Evolutionary conservation across 2,113 vertebrate genomes (phyloP).

Genomic region (Myxocyprinus asiaticus): DNA sequence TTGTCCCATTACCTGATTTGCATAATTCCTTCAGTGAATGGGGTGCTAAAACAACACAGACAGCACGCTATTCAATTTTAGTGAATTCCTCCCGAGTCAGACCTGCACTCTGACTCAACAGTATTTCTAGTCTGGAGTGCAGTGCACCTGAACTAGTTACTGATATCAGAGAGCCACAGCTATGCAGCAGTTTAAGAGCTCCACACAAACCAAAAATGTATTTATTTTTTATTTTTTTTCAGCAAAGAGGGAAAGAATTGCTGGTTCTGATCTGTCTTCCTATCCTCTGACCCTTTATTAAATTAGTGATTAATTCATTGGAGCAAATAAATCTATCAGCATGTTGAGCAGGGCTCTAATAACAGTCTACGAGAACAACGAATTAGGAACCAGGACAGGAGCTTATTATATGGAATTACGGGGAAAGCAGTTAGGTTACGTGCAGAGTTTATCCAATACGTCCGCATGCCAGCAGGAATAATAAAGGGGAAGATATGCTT

Average conservation of each 20-base stretch:
- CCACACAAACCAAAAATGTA: neutral
- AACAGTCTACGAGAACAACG: constrained; percentile 5
- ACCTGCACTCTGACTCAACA: neutral
- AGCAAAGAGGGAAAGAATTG: neutral
- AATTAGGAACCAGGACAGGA: constrained; percentile 43
- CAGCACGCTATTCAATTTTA: too few species aligned
- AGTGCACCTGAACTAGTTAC: constrained; percentile 2
- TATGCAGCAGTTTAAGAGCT: constrained; percentile 16
- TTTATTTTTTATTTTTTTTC: neutral
- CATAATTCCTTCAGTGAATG: too few species aligned
- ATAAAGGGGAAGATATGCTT: constrained; percentile 36
- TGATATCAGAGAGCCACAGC: constrained; percentile 27
- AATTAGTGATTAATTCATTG: constrained; percentile 44
- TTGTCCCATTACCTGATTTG: too few species aligned
- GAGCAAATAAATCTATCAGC: constrained; percentile 41
- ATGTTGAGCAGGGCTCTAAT: constrained; percentile 40
- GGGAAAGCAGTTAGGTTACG: constrained; percentile 30
- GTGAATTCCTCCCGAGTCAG: neutral
- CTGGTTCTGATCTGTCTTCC: neutral
- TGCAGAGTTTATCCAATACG: constrained; percentile 24
- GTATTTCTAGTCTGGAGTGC: constrained; percentile 15
- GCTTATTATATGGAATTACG: constrained; percentile 29
- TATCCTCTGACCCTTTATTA: constrained; percentile 34
- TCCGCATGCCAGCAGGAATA: constrained; percentile 24
- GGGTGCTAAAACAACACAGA: too few species aligned